These are phyloP conservation scores for Saturnia pavonia DNA, from an alignment of 2,888 invertebrate genomes.

Conservation along the genomic window DNA sequence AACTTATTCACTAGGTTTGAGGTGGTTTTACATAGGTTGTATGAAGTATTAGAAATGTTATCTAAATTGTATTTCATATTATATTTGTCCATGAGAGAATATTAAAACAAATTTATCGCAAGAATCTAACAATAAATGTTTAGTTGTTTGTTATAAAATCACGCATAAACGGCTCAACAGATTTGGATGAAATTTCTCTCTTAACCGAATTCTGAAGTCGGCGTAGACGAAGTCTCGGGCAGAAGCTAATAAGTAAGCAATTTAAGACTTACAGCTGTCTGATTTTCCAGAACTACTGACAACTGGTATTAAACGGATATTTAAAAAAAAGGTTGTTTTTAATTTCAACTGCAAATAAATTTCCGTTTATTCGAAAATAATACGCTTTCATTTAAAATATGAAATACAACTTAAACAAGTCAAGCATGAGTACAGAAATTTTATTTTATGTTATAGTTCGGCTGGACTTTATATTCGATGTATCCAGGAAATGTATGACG, in stretches of 20 bases:
- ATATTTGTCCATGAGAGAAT: not conserved
- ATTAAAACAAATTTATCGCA: not conserved
- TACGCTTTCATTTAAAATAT: conserved; percentile 3
- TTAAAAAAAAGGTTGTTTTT: not conserved
- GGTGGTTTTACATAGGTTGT: conserved; percentile 74
- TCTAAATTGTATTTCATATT: conserved; percentile 27
- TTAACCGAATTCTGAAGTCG: no score
- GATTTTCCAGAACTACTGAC: not conserved
- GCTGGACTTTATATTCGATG: no score
- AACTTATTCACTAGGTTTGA: conserved; percentile 47
- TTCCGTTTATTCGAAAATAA: not conserved
- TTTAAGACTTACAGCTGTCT: not conserved
- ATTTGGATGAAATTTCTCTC: no score
- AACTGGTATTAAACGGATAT: not conserved
- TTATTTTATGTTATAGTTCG: not conserved
- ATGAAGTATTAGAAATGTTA: conserved; percentile 59
- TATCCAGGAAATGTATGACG: no score
- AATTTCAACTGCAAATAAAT: not conserved
- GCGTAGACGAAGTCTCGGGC: no score
- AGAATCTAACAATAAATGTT: no score
- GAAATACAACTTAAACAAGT: conserved; percentile 20
- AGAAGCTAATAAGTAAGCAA: no score
- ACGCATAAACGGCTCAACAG: no score
- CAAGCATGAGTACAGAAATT: conserved; percentile 18
- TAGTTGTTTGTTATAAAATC: no score